phyloP scores from a whole-genome alignment of 2,113 vertebrate genomes.

The Semnornis frantzii region DNA sequence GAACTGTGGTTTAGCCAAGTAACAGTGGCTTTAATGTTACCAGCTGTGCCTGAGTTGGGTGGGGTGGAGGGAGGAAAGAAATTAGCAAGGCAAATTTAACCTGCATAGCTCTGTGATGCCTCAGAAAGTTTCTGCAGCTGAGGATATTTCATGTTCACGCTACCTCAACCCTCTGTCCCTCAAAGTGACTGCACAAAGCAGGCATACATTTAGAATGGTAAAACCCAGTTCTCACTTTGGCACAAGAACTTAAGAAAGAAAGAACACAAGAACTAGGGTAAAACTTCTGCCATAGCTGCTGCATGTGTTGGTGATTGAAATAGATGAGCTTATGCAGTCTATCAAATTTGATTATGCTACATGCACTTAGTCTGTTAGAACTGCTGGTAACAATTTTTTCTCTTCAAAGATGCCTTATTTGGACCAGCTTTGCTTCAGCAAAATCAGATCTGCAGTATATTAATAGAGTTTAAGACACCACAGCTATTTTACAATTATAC shows the following conservation, averaged over 20 bases:
- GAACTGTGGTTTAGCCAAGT: background rate
- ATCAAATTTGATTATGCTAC: background rate
- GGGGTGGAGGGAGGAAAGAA: rapidly evolving
- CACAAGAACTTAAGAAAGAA: background rate
- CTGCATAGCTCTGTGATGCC: background rate
- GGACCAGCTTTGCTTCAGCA: background rate
- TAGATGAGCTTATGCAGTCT: background rate
- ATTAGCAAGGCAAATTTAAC: background rate
- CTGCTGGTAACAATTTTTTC: background rate
- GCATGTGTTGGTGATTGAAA: background rate
- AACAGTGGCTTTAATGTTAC: background rate
- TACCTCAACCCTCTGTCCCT: background rate
- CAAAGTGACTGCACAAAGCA: background rate
- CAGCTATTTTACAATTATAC: background rate
- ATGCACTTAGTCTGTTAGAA: background rate
- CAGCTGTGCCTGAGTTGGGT: background rate
- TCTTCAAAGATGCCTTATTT: background rate
- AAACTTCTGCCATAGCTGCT: background rate
- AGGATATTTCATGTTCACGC: background rate
- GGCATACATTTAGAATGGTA: background rate
- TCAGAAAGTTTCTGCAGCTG: background rate
- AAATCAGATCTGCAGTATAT: background rate
- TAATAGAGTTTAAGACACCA: background rate
- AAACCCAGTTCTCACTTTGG: background rate
- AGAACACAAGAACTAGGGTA: background rate